Base-by-base conservation (phyloP, 2,888 invertebrate genomes). In the Dysmachus trigonus region DNA sequence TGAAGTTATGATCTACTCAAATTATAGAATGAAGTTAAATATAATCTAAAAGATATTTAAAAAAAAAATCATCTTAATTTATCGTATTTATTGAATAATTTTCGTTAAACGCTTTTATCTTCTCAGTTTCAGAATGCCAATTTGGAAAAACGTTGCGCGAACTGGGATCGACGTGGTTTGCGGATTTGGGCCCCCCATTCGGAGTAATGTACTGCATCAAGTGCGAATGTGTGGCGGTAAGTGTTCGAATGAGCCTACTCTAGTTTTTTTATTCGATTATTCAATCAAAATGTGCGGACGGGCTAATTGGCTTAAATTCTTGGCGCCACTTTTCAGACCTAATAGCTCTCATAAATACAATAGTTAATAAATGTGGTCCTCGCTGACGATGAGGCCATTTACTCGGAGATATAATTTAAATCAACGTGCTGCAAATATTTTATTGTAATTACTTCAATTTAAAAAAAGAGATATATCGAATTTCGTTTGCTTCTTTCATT, bases 131-230 rank as follows among this genome's bases (percentile, higher is more conserved):
- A 97, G 98, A 98, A 94, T 98, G 98, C 91, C 95, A 96, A 90
- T 97, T 98, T 91, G 98, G 98, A 87, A 97, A 97, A 91, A 95
- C 96, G 92, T 94, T 96, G 84, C 95, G 96, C 89, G 97, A 98
- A 92, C 93, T 98, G 89, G 97, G 97, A 85, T 96, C 97, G 82
- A 95, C 96, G 89, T 98, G 98, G 98, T 97, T 96, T 90, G 98
- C 98, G 82, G 97, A 97, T 92, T 93, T 98, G 89, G 98, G 98
- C 86, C 96, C 97, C 85, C 98, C 98, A 22, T 97, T 98, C 91
- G 98, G 98, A 88, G 95, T 97, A 88, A 96, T 98, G 95, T 96
- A 97, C 93, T 98, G 98, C 94, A 97, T 98, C 93, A 96, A 96
- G 94, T 98, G 98, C 94, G 96, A 97, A 94, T 98, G 98, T 93